Evolutionary conservation across 2,888 invertebrate genomes (phyloP).

Genomic region (Cheilosia urbana): DNA sequence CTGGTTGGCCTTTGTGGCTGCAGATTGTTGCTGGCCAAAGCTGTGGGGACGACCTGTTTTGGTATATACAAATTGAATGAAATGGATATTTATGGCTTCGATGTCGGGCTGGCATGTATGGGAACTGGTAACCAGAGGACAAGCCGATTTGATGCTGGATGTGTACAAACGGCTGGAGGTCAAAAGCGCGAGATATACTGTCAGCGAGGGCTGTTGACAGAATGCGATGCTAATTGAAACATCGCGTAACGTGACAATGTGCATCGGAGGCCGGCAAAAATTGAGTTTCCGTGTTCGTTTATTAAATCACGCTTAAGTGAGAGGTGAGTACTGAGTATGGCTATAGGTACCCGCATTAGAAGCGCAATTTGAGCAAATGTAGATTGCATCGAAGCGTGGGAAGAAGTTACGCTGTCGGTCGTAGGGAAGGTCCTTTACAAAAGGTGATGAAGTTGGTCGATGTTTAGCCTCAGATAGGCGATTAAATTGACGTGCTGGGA

Average conservation of each 20-base stretch:
- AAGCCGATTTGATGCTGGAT: constrained; percentile 4
- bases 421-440: too few relatives aligned
- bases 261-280: constrained; percentile 23
- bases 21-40: constrained; percentile 33
- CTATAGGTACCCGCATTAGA: background rate
- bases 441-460: too few relatives aligned
- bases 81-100: constrained; percentile 73
- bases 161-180: constrained; percentile 46
- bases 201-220: constrained; percentile 64
- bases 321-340: background rate
- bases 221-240: constrained; percentile 71
- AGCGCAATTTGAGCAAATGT: too few relatives aligned
- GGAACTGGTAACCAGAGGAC: constrained; percentile 48
- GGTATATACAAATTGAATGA: constrained; percentile 70
- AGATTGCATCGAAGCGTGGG: too few relatives aligned
- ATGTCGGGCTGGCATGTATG: constrained; percentile 54
- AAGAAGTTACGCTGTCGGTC: too few relatives aligned
- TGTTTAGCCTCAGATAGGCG: too few relatives aligned
- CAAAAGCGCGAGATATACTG: constrained; percentile 73
- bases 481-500: too few relatives aligned
- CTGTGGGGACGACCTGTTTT: constrained; percentile 64
- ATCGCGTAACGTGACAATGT: constrained; percentile 51
- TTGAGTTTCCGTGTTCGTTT: constrained; percentile 60
- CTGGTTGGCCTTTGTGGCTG: constrained; percentile 66
- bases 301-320: constrained; percentile 45